phyloP scores from a whole-genome alignment of 2,888 invertebrate genomes.

The Prosapia bicincta region DNA sequence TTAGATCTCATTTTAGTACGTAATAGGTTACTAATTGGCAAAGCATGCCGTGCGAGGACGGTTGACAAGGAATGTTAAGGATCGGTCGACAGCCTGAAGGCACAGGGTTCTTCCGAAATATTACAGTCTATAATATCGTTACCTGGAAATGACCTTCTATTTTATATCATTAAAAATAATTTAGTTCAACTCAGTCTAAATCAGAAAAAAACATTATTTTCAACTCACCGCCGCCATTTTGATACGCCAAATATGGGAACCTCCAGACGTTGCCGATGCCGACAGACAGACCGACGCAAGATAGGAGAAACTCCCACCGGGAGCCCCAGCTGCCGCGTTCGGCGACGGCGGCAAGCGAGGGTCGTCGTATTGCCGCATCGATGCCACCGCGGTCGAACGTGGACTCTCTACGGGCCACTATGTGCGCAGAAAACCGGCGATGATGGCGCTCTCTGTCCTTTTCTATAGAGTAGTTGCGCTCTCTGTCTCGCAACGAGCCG shows the following conservation, averaged over 20 bases:
- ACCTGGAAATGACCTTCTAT: too few relatives aligned
- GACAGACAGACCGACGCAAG: conserved; percentile 79
- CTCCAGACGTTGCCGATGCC: conserved; percentile 85
- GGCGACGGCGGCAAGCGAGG: conserved; percentile 42
- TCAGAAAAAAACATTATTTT: too few relatives aligned
- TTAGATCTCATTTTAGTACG: too few relatives aligned
- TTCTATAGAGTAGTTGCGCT: conserved; percentile 33
- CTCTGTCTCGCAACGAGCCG: conserved; percentile 39
- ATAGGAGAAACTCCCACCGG: conserved; percentile 66
- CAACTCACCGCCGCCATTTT: conserved; percentile 79
- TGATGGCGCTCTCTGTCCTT: conserved; percentile 30
- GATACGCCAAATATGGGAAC: conserved; percentile 82
- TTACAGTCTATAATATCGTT: not conserved
- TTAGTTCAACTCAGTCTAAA: too few relatives aligned
- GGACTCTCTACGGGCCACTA: conserved; percentile 41
- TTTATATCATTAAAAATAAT: too few relatives aligned
- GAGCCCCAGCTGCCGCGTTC: conserved; percentile 48
- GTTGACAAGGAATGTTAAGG: too few relatives aligned
- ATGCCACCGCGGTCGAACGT: conserved; percentile 39
- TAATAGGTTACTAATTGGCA: too few relatives aligned
- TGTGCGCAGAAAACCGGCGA: conserved; percentile 41
- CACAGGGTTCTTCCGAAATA: too few relatives aligned
- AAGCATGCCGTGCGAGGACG: too few relatives aligned
- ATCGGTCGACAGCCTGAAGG: too few relatives aligned
- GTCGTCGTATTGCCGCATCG: conserved; percentile 42